Conservation (phyloP, 2,888 invertebrate species). For the Drosophila mimica region DNA sequence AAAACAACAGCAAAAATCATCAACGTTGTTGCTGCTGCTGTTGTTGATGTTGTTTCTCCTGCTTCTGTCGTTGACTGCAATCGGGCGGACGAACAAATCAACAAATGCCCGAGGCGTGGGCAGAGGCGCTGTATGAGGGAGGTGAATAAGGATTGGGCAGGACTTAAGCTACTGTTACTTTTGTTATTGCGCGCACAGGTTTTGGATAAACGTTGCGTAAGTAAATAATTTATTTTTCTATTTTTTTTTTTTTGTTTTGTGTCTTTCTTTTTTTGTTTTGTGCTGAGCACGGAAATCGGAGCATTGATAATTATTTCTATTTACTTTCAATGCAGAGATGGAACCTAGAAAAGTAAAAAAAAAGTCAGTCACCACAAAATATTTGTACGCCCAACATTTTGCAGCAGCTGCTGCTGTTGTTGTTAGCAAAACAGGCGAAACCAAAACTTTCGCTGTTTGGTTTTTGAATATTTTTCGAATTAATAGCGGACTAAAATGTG, state of each 20-base stretch:
- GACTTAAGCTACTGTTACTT: background rate
- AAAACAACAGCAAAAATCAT: slow-evolving; percentile 41
- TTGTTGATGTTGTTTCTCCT: background rate
- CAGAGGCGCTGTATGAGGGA: background rate
- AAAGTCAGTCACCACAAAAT: slow-evolving; percentile 14
- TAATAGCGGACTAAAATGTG: slow-evolving; percentile 73
- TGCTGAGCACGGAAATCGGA: slow-evolving; percentile 47
- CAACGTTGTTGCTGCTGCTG: slow-evolving; percentile 38
- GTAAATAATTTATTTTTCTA: slow-evolving; percentile 60
- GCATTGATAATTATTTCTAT: slow-evolving; percentile 64
- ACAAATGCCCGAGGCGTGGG: slow-evolving; percentile 53
- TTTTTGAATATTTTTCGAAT: slow-evolving; percentile 69
- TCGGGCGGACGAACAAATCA: slow-evolving; percentile 53
- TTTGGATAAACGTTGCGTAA: slow-evolving; percentile 64
- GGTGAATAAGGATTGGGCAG: slow-evolving; percentile 9
- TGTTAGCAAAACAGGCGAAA: slow-evolving; percentile 39
- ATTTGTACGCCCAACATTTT: slow-evolving; percentile 49
- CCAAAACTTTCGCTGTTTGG: slow-evolving; percentile 46
- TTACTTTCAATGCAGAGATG: slow-evolving; percentile 44
- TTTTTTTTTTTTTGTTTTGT: slow-evolving; percentile 15
- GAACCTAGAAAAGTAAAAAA: slow-evolving; percentile 11
- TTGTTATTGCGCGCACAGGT: background rate
- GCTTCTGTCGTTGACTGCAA: slow-evolving; percentile 49
- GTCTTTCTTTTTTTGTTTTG: slow-evolving; percentile 2
- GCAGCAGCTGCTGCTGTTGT: slow-evolving; percentile 10